Evolutionary conservation across 2,888 invertebrate genomes (phyloP).

Genomic region (Phaonia tiefii): DNA sequence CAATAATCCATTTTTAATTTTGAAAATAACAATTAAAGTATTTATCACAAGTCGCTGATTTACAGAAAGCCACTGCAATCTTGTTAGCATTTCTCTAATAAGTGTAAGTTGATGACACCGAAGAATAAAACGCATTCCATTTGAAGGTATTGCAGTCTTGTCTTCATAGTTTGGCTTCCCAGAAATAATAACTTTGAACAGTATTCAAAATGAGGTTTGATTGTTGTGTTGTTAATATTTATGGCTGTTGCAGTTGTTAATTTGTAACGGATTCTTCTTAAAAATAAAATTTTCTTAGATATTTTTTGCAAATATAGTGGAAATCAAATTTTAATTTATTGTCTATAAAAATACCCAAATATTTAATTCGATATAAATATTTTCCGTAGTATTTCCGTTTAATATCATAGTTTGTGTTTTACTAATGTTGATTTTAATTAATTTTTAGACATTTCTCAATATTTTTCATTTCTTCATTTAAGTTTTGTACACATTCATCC

Average conservation of each 20-base stretch:
- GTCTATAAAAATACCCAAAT: too few relatives aligned
- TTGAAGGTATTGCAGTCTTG: background rate
- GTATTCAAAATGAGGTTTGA: background rate
- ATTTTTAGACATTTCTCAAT: too few relatives aligned
- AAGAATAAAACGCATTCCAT: too few relatives aligned
- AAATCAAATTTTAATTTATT: background rate
- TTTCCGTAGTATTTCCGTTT: too few relatives aligned
- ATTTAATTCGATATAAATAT: too few relatives aligned
- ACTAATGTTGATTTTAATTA: too few relatives aligned
- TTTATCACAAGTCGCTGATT: constrained; percentile 21
- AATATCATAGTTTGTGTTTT: too few relatives aligned
- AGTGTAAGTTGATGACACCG: constrained; percentile 3
- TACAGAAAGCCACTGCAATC: constrained; percentile 20
- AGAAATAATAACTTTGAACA: background rate
- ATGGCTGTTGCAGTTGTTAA: background rate
- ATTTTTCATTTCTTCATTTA: too few relatives aligned
- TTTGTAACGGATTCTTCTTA: background rate
- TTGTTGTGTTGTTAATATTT: background rate
- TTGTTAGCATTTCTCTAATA: constrained; percentile 28
- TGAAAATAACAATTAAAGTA: constrained; percentile 21
- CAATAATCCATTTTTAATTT: constrained; percentile 15
- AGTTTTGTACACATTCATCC: too few relatives aligned
- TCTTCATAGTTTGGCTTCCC: background rate
- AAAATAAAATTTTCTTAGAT: background rate
- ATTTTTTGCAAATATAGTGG: background rate